phyloP scores from a whole-genome alignment of 2,888 invertebrate species.

The Parnassius glacialis region DNA sequence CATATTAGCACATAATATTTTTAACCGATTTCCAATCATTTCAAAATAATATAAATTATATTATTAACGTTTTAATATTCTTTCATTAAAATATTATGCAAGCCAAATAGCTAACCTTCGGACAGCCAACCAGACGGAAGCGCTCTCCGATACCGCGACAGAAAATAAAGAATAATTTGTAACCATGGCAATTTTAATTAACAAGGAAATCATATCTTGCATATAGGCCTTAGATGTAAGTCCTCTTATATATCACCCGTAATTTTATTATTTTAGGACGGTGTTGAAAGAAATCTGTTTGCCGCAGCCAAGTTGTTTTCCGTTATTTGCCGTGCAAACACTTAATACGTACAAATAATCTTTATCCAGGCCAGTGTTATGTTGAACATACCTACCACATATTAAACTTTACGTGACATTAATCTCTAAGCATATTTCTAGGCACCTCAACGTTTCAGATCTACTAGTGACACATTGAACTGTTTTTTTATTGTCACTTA shows the following conservation, averaged over 20 bases:
- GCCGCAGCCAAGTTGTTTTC: slow-evolving; percentile 29
- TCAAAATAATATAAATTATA: no score
- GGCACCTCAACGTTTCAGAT: background rate
- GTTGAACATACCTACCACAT: slow-evolving; percentile 14
- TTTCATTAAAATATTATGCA: no score
- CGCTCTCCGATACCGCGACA: no score
- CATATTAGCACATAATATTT: no score
- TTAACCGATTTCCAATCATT: no score
- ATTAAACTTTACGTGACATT: slow-evolving; percentile 1
- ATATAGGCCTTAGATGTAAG: background rate
- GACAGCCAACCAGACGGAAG: no score
- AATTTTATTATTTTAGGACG: slow-evolving; percentile 22
- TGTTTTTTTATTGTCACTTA: background rate
- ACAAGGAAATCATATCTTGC: no score
- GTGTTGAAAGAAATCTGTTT: slow-evolving; percentile 28
- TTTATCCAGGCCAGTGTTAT: slow-evolving; percentile 30
- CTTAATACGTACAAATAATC: slow-evolving; percentile 29
- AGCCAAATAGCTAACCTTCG: no score
- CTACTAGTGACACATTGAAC: slow-evolving; percentile 5
- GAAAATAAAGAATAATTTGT: no score
- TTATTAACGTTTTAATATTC: no score
- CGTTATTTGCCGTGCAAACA: slow-evolving; percentile 30
- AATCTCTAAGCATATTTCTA: background rate
- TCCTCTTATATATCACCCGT: background rate
- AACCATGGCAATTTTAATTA: no score